A percentile compares a stretch with the other conserved stretches of the same genome.
phyloP scores from a whole-genome alignment of 2,888 invertebrate genomes.

The Pristionchus maxplancki region DNA sequence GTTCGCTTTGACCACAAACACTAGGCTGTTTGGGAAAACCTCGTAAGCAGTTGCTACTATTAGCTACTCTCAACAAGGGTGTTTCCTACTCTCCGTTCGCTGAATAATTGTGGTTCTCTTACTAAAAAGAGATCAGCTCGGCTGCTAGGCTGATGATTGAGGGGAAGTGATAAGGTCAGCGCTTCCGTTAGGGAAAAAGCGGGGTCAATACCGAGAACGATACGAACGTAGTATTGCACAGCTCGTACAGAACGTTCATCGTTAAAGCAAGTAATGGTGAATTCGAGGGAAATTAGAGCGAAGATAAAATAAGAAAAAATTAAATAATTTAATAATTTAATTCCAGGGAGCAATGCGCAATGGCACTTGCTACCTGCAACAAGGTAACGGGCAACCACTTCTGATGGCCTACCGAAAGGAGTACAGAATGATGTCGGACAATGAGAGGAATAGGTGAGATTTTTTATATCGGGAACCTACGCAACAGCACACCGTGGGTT shows the following conservation, averaged over 20 bases:
- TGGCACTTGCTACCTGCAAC: conserved; percentile 71
- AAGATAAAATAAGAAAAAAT: too few species aligned
- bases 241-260: not conserved
- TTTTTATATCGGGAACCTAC: not conserved
- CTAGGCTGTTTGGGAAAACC: not conserved
- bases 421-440: conserved; percentile 77
- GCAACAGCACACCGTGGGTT: too few species aligned
- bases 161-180: not conserved
- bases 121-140: not conserved
- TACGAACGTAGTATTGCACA: not conserved
- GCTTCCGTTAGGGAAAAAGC: not conserved
- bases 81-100: not conserved
- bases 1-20: not conserved
- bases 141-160: not conserved
- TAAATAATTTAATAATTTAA: not conserved
- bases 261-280: not conserved
- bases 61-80: not conserved
- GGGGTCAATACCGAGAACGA: not conserved
- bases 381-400: conserved; percentile 67
- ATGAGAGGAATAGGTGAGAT: conserved; percentile 67
- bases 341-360: conserved; percentile 69
- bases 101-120: not conserved
- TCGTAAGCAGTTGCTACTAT: not conserved
- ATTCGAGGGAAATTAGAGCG: not conserved
- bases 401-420: conserved; percentile 74